Evolutionary conservation across 2,888 invertebrate species (phyloP), one percentile per base, ranked within the genome.

Genomic region (Apeira syringaria): DNA sequence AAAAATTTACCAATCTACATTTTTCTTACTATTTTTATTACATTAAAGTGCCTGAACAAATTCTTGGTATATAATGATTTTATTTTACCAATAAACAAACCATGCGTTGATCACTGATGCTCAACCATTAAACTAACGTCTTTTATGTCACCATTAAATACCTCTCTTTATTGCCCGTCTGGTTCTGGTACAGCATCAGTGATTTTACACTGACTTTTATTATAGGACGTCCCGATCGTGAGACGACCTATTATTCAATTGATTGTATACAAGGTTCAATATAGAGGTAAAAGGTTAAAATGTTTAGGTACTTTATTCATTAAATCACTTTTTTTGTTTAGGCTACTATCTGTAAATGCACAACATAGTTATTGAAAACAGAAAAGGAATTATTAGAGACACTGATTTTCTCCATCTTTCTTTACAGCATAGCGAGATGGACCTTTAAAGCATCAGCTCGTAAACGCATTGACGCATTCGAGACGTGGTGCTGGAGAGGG

Each of bases 201-300:
- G 22, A 37, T 42, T 20, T 41, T 5, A 24, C 28, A 20, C 22
- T 39, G 51, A 65, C 60, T 54, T 27, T 40, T 47, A 53, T 51
- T 44, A 51, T 47, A 46, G 63, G 64, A 66, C 49, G 59, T 62
- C 40, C 56, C 53, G 17, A 41, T 53, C 56, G 40, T 47, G 47
- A 53, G 29, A 18, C 36, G 33, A 11, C 12, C 46, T 41, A 61
- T 70, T 59, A 64, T 65, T 58, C 64, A 66, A 64, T 70, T 64
- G 45, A 7, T 20, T 5, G 20, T 7, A 20, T 54, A 52, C 59
- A 59, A 63, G 59, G 68, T 59, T 32, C 59, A 40, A 43, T 40
- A 44, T 44, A 43, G 61, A 65, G 58, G 61, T 61, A 39, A 57
- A n/a, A 62, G 61, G 65, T 45, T 39, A 47, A 31, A 47, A 30